Evolutionary conservation across 1,140 invertebrate species (phyloP), one percentile per base, ranked within the genome.

Genomic region (Drosophila busckii): DNA sequence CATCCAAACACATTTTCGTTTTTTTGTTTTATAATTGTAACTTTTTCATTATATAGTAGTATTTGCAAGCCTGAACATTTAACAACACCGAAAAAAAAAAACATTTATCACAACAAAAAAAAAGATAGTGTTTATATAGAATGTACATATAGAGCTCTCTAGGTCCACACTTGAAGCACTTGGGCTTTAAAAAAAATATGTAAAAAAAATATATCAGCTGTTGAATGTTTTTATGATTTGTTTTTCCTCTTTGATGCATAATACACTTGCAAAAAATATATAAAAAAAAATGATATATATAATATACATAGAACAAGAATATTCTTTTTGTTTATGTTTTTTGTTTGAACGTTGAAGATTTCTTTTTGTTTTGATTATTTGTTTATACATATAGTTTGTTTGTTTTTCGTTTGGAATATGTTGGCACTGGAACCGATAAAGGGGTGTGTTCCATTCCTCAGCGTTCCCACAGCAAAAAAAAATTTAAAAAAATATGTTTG

Each of bases 351-450:
- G 40, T 32, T 26, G 3, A 49, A 37, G 32, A 28, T 19, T 29
- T 20, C 12, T 45, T 26, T 41, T 12, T 49, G 22, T 32, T 23
- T 46, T 28, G 19, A 15, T 19, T 56, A 16, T 9, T 29, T 45
- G 12, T 50, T 50, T 26, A 17, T n/a, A n/a, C n/a, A n/a, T n/a
- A n/a, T n/a, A n/a, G n/a, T n/a, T n/a, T 9, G 16, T 53, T 54
- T 61, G 3, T 28, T 32, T 40, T 31, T 62, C 16, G 26, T 28
- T 55, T 25, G 46, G 15, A 12, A 16, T 40, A 22, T 25, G 29
- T 48, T 54, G 44, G 49, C 73, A 73, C 71, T 59, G 31, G 67
- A 78, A 78, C 68, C 73, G 73, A 80, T 80, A 82, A 82, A 52
- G 64, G 68, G 73, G 68, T 76, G 70, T 55, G 17, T 20, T 49